Evolutionary conservation across 2,888 invertebrate genomes (phyloP).

Genomic region (Flexamia atlantica): DNA sequence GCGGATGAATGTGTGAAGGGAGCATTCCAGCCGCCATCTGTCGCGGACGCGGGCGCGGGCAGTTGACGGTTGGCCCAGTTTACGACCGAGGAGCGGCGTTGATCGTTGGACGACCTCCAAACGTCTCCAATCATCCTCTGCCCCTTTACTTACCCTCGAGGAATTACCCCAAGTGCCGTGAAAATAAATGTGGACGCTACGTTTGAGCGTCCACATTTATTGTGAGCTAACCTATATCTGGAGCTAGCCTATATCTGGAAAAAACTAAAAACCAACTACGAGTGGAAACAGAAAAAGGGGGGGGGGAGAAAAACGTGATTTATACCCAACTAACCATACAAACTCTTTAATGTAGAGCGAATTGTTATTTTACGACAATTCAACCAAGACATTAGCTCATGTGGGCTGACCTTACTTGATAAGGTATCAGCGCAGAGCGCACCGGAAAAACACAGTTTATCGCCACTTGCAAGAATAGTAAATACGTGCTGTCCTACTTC

Average conservation of each 20-base stretch:
- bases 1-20: background rate
- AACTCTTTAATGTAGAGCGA: too few relatives aligned
- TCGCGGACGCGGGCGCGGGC: background rate
- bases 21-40: conserved; percentile 17
- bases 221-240: too few relatives aligned
- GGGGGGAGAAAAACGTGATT: too few relatives aligned
- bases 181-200: too few relatives aligned
- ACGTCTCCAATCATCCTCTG: background rate
- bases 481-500: too few relatives aligned
- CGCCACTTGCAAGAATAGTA: background rate
- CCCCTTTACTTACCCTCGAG: too few relatives aligned
- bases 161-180: too few relatives aligned
- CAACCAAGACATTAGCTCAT: background rate
- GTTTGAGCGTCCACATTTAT: too few relatives aligned
- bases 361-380: too few relatives aligned
- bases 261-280: too few relatives aligned
- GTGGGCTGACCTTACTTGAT: background rate
- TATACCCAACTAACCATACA: too few relatives aligned
- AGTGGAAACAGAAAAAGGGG: too few relatives aligned
- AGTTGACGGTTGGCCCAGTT: background rate
- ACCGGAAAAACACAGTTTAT: background rate
- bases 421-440: background rate
- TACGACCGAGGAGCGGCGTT: background rate
- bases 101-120: conserved; percentile 18
- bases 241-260: background rate